These are phyloP conservation scores for Anas platyrhynchos DNA, from an alignment of 2,113 vertebrate species.

Conservation along the genomic window DNA sequence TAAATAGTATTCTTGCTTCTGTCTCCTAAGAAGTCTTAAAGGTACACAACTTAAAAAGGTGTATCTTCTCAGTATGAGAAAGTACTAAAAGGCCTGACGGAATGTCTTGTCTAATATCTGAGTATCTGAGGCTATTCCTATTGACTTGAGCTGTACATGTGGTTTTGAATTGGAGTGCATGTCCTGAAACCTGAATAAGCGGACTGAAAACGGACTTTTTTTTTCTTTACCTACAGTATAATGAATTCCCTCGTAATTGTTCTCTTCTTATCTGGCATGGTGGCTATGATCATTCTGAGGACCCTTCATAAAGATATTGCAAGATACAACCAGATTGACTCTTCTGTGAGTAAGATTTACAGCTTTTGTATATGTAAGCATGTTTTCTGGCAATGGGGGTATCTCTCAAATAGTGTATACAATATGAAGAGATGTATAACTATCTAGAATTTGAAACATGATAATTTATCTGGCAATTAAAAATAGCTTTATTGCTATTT, in stretches of 20 bases:
- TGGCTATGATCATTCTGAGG: slow-evolving; percentile 90
- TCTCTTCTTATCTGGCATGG: slow-evolving; percentile 91
- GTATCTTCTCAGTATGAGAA: background rate
- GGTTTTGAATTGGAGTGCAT: background rate
- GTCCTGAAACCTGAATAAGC: background rate
- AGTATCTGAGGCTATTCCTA: background rate
- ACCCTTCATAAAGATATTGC: slow-evolving; percentile 91
- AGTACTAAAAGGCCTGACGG: background rate
- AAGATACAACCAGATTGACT: slow-evolving; percentile 90
- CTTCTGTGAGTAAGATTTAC: slow-evolving; percentile 69
- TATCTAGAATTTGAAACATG: background rate
- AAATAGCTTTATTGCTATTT: background rate
- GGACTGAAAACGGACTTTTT: background rate
- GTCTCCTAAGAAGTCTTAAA: background rate
- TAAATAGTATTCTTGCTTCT: background rate
- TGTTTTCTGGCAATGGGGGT: rapidly evolving
- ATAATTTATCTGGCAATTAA: background rate
- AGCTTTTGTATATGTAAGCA: background rate
- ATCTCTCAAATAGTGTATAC: background rate
- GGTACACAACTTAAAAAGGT: background rate
- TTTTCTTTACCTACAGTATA: slow-evolving; percentile 78
- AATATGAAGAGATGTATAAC: background rate
- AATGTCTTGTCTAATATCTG: background rate
- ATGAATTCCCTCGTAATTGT: slow-evolving; percentile 92
- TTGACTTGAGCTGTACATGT: background rate